Conservation (phyloP, 53 echinoderm and acorn worm genomes). For the Holothuria leucospilota region DNA sequence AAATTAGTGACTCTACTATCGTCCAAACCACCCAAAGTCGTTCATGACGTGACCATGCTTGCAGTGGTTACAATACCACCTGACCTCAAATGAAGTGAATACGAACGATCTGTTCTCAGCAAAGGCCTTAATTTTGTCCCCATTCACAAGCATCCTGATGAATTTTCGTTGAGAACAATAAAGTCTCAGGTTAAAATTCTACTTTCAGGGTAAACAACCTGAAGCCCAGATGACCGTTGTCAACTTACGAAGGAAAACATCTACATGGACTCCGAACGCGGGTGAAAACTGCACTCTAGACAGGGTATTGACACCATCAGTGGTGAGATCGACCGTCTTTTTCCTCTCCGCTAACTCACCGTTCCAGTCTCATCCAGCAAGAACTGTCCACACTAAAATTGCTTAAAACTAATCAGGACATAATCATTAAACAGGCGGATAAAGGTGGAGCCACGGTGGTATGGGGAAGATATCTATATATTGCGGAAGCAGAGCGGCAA, state of each 20-base stretch:
- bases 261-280: not conserved
- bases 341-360: not conserved
- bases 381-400: not conserved
- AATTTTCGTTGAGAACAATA: not conserved
- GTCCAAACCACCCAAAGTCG: no score
- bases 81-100: slow-evolving; percentile 5
- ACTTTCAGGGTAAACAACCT: slow-evolving; percentile 2
- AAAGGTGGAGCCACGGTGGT: slow-evolving; percentile 45
- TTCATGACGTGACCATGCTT: not conserved
- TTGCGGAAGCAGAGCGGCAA: no score
- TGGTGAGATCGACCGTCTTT: not conserved
- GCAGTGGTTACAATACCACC: slow-evolving; percentile 45
- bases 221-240: not conserved
- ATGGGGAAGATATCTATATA: slow-evolving; percentile 45
- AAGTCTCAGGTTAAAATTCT: slow-evolving; percentile 1
- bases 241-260: not conserved
- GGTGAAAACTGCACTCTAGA: not conserved
- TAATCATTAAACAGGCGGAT: slow-evolving; percentile 40
- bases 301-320: slow-evolving; percentile 1
- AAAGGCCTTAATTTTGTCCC: no score
- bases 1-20: not conserved
- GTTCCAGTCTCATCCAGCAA: not conserved
- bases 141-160: not conserved
- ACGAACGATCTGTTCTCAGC: slow-evolving; percentile 29
- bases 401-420: slow-evolving; percentile 5